Base-by-base conservation (phyloP, 2,888 invertebrate genomes). In the Ochropacha duplaris region DNA sequence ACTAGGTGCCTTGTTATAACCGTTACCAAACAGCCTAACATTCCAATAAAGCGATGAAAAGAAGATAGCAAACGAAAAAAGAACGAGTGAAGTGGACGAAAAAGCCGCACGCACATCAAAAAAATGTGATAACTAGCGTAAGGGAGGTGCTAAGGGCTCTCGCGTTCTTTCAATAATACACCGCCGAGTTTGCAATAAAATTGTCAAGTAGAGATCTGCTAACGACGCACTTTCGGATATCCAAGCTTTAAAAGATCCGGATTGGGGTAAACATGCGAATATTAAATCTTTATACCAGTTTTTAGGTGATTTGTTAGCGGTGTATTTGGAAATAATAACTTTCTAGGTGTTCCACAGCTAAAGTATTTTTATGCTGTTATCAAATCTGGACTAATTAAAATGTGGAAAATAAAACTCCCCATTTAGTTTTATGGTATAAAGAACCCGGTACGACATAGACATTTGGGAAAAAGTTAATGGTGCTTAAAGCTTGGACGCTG, bases 391-490 rank as follows among this genome's bases (percentile, higher is more conserved):
- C 81, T 81, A 84, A 87, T 88, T 88, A 79, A 76, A 83, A 81
- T 81, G 74, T 73, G 81, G 74, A 78, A 79, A 84, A 86, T 86
- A 82, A 83, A 86, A 84, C 79, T 82, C 78, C 74, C 83, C 78
- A 79, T 82, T 82, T 75, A 80, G 74, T 84, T 79, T 84, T 77
- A 78, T 76, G 80, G 76, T 66, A 73, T 77, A 73, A 71, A 71
- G 80, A 76, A 78, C 81, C 83, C 81, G 81, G 81, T 74, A 80
- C 83, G 80, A 82, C 79, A 80, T 79, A 83, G 87, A 86, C 85
- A 86, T 88, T 90, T 86, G 83, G 83, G 83, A 85, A 88, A 90
- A 91, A 92, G 90, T 90, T 91, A 92, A 92, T 91, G 92, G 86
- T 81, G 86, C 92, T 86, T 88, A 87, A 88, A 91, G 90, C 89